A percentile compares a stretch with the other conserved stretches of the same genome.
Evolutionary conservation across 2,797 vertebrate species (phyloP).

Genomic region (Syndactyla subalaris): DNA sequence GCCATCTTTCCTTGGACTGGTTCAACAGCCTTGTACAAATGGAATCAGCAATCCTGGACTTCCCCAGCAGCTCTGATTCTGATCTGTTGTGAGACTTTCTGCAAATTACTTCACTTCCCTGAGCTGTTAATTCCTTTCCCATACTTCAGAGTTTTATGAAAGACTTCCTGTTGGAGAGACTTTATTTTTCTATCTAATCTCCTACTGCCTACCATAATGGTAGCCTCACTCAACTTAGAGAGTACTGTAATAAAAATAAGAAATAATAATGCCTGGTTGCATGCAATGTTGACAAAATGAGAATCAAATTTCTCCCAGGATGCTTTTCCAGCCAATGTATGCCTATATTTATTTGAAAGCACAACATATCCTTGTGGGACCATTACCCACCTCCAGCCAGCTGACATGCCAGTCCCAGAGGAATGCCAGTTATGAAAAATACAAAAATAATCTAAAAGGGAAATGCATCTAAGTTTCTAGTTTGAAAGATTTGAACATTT

Average conservation of each 20-base stretch:
- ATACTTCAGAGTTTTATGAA: neutral
- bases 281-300: neutral
- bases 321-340: conserved; percentile 8
- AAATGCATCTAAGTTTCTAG: neutral
- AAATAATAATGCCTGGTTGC: neutral
- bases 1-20: neutral
- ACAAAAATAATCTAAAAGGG: conserved; percentile 24
- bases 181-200: neutral
- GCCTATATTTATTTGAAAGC: conserved; percentile 24
- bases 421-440: conserved; percentile 19
- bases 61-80: neutral
- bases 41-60: neutral
- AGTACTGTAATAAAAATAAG: neutral
- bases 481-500: conserved; percentile 27
- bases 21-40: neutral
- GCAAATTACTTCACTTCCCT: neutral
- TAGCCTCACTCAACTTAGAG: neutral
- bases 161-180: neutral
- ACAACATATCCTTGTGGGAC: conserved; percentile 11
- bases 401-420: neutral
- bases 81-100: neutral
- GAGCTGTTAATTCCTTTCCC: neutral
- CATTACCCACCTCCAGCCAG: neutral
- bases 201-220: neutral
- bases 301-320: neutral